Base-by-base conservation (phyloP, 2,888 invertebrate species). In the Aromia moschata region DNA sequence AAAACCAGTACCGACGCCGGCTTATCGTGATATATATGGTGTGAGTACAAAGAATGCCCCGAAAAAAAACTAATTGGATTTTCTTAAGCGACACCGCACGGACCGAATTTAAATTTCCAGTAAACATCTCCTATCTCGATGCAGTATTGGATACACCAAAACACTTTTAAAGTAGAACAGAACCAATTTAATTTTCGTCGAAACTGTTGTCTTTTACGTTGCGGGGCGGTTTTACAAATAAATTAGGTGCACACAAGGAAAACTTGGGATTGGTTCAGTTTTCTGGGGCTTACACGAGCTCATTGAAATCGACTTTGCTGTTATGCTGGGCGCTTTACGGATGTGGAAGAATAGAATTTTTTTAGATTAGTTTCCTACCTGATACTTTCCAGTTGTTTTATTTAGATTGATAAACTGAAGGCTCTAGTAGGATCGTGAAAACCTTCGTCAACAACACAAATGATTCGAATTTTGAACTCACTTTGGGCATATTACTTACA, bases 11-110 rank as follows among this genome's bases (percentile, higher is more conserved):
- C 25, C 25, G 40, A 51, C 30, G 38, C 15, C 20, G 49, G 15
- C 49, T 51, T 51, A 51, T 51, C 49, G 38, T 51, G 37, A 51
- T 51, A 38, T 25, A 51, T 51, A 18, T n/a, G 16, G 16, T 36
- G 40, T 12, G 49, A 51, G 20, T 38, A 51, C 49, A 38, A 51
- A 38, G 49, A 38, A 51, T 51, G 49, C 20, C 36, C 33, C 40
- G 37, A 36, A 61, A 64, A n/a, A 63, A 59, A 62, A 43, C 67
- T 63, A 65, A 67, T 67, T 65, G 67, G 64, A 62, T 67, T 62
- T n/a, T 57, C 58, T 56, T 60, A 53, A 60, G 54, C 60, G 62
- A 62, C 62, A 61, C 44, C 37, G 41, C 57, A 51, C 52, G 61
- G 37, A 45, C 37, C 44, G 62, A 58, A 58, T 62, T 47, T 58